A percentile compares a stretch with the other conserved stretches of the same genome.
Conservation (phyloP, 2,797 vertebrate species). For the Furcifer pardalis region DNA sequence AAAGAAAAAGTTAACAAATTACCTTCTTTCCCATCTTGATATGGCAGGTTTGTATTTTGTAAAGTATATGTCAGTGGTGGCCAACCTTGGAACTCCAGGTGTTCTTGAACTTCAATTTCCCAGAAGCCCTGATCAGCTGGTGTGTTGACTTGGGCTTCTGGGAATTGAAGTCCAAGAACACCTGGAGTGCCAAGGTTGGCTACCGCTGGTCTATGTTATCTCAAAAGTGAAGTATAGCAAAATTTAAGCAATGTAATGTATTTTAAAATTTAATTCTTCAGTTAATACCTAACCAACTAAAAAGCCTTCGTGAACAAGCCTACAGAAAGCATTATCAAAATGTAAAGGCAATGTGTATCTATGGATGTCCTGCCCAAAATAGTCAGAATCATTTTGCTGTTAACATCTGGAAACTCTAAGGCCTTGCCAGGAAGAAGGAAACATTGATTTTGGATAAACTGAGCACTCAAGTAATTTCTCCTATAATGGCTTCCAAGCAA, state of each 20-base stretch:
- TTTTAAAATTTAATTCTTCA: background rate
- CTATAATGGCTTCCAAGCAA: background rate
- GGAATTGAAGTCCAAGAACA: too few species aligned
- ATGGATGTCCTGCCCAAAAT: background rate
- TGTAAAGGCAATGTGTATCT: background rate
- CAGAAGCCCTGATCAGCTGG: too few species aligned
- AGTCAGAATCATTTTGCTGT: background rate
- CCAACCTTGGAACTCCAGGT: too few species aligned
- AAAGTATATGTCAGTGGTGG: too few species aligned
- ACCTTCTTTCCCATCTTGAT: background rate
- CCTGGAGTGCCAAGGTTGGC: too few species aligned
- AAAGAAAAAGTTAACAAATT: background rate
- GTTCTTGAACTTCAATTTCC: too few species aligned
- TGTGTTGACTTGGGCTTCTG: too few species aligned
- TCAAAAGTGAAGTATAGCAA: background rate
- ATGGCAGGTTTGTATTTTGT: background rate
- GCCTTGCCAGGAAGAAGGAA: background rate
- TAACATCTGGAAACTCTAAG: background rate
- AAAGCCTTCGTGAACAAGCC: background rate
- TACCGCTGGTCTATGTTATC: too few species aligned
- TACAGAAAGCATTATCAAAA: background rate
- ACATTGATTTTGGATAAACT: background rate
- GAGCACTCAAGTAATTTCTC: background rate
- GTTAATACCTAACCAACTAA: background rate
- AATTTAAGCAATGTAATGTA: background rate